Conservation (phyloP, 2,113 vertebrate genomes). For the Laticauda colubrina region DNA sequence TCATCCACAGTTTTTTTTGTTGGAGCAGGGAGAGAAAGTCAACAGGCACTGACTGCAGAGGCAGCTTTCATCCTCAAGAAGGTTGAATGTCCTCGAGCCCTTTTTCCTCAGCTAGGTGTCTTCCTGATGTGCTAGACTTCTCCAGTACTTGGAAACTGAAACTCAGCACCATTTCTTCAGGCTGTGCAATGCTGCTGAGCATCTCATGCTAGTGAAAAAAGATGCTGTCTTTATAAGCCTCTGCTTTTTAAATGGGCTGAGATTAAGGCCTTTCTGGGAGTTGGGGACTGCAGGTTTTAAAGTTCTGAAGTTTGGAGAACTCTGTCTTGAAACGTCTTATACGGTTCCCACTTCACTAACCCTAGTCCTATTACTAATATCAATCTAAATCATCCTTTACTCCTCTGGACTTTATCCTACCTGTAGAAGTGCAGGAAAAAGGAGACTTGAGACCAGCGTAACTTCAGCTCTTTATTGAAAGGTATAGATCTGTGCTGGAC, state of each 20-base stretch:
- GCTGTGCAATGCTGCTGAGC: not conserved
- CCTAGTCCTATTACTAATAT: too few species aligned
- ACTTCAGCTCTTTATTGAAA: too few species aligned
- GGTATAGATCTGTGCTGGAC: too few species aligned
- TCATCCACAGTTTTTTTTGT: not conserved
- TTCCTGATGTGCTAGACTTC: not conserved
- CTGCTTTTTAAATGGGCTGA: not conserved
- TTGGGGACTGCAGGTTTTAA: too few species aligned
- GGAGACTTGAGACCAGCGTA: too few species aligned
- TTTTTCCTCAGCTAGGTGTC: not conserved
- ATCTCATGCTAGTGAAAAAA: not conserved
- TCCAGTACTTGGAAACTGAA: not conserved
- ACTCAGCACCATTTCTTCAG: not conserved
- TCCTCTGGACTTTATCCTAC: too few species aligned
- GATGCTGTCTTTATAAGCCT: not conserved
- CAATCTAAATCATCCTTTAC: too few species aligned
- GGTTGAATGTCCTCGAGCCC: not conserved
- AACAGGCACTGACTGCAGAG: not conserved
- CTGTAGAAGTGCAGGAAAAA: too few species aligned
- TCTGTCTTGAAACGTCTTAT: too few species aligned
- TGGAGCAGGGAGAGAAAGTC: not conserved
- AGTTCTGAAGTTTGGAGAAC: too few species aligned
- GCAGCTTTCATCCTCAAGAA: not conserved
- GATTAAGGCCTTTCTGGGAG: not conserved
- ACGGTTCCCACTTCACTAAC: too few species aligned